Evolutionary conservation across 2,797 vertebrate species (phyloP).

Genomic region (Coranthus polyacanthus): DNA sequence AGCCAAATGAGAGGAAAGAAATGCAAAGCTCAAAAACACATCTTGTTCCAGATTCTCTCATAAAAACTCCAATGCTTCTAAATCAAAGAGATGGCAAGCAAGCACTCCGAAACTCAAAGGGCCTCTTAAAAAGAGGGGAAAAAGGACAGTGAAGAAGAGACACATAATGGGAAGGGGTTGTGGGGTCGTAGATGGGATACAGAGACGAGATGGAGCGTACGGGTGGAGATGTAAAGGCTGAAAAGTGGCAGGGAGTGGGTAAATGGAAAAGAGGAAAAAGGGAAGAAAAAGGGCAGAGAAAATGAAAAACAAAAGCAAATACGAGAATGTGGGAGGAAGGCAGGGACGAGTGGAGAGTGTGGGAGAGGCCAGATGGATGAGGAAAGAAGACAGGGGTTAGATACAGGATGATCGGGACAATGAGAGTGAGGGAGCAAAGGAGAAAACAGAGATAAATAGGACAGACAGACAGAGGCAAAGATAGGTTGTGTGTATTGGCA

Average conservation of each 20-base stretch:
- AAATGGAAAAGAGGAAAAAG: background rate
- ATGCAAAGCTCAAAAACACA: slow-evolving; percentile 59
- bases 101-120: slow-evolving; percentile 30
- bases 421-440: slow-evolving; percentile 14
- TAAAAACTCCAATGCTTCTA: slow-evolving; percentile 43
- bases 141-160: background rate
- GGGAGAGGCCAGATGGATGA: slow-evolving; percentile 27
- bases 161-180: slow-evolving; percentile 28
- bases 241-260: slow-evolving; percentile 13
- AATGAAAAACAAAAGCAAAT: slow-evolving; percentile 22
- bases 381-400: background rate
- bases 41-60: slow-evolving; percentile 58
- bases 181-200: slow-evolving; percentile 11
- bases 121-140: slow-evolving; percentile 16
- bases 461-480: slow-evolving; percentile 33
- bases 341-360: slow-evolving; percentile 1
- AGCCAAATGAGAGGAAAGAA: slow-evolving; percentile 51
- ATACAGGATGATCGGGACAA: slow-evolving; percentile 23
- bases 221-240: slow-evolving; percentile 15
- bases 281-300: background rate
- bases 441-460: slow-evolving; percentile 34
- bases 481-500: slow-evolving; percentile 16
- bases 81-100: slow-evolving; percentile 58
- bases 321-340: slow-evolving; percentile 23
- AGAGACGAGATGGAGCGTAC: slow-evolving; percentile 26